A percentile compares a stretch with the other conserved stretches of the same genome.
Evolutionary conservation across 2,113 vertebrate genomes (phyloP).

Genomic region (Hemibagrus wyckioides): DNA sequence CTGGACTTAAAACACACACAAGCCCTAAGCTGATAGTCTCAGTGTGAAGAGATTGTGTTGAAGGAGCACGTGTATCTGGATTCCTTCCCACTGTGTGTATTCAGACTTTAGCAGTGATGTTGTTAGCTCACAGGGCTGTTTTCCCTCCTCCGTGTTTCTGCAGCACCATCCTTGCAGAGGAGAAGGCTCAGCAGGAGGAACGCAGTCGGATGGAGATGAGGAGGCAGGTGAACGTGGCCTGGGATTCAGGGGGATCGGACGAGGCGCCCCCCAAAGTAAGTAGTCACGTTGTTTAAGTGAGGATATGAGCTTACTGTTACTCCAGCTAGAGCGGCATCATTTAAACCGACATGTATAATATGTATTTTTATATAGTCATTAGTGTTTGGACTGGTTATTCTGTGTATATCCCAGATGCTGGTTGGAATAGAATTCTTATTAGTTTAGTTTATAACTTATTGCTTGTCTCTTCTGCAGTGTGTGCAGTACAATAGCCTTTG

Average conservation of each 20-base stretch:
- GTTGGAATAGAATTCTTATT: neutral
- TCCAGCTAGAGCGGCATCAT: too few relatives aligned
- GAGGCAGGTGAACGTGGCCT: conserved; percentile 90
- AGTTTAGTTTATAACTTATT: neutral
- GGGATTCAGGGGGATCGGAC: conserved; percentile 93
- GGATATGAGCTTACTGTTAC: neutral
- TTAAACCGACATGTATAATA: neutral
- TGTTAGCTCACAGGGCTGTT: conserved; percentile 34
- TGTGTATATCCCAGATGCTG: neutral
- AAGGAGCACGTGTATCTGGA: conserved; percentile 5
- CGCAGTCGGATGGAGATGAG: conserved; percentile 96
- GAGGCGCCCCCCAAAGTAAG: conserved; percentile 97
- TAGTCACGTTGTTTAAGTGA: neutral
- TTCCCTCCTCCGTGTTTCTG: conserved; percentile 22
- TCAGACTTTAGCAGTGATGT: conserved; percentile 33
- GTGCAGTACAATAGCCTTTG: neutral
- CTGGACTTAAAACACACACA: neutral
- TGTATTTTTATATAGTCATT: neutral
- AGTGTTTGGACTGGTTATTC: neutral
- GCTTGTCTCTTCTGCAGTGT: neutral
- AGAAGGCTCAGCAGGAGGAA: conserved; percentile 95
- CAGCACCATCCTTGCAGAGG: conserved; percentile 95
- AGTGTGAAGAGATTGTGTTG: neutral
- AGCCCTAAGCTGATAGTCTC: neutral
- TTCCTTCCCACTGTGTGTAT: conserved; percentile 7